Base-by-base conservation (phyloP, 2,888 invertebrate species). In the Torymus aiolomorphi region DNA sequence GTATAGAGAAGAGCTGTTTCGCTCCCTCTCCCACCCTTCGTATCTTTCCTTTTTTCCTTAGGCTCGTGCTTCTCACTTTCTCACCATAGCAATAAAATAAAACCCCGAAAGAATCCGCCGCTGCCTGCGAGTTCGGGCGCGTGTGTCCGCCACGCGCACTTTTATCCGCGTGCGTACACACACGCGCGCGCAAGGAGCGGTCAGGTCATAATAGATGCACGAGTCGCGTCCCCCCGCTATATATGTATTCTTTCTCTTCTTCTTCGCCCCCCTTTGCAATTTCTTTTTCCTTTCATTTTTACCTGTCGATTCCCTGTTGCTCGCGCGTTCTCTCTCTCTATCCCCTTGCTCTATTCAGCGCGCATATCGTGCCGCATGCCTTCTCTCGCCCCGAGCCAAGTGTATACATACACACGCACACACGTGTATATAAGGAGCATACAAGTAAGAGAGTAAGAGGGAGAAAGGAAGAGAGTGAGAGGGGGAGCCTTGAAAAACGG, bases 91-190 rank as follows among this genome's bases (percentile, higher is more conserved):
- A 85, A 83, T 76, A 84, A 86, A 87, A 89, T 89, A 89, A 88
- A 87, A 83, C 82, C 83, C 82, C 42, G 42, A 42, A 42, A 42
- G 83, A 86, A 86, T 83, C 82, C 81, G 84, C 84, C 84, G 85
- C 59, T 84, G 87, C 83, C 86, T 83, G 42, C 42, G 8, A 20
- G 20, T 20, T 20, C 8, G 0, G 8, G 42, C 84, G 89, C 90
- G 89, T 89, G 90, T 90, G 90, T 88, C 90, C 84, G 90, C 88
- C 90, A 90, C 90, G 90, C 89, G 90, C 82, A 86, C 87, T 86
- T 85, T 81, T 81, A 81, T 81, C n/a, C 54, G 66, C 24, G 66
- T 31, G 24, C 10, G 14, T 18, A 20, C 10, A 18, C 24, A 14
- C 12, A 51, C 18, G n/a, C 31, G 31, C 31, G 52, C 18, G 59